Evolutionary conservation across 2,888 invertebrate genomes (phyloP).

Genomic region (Drosophila algonquin): DNA sequence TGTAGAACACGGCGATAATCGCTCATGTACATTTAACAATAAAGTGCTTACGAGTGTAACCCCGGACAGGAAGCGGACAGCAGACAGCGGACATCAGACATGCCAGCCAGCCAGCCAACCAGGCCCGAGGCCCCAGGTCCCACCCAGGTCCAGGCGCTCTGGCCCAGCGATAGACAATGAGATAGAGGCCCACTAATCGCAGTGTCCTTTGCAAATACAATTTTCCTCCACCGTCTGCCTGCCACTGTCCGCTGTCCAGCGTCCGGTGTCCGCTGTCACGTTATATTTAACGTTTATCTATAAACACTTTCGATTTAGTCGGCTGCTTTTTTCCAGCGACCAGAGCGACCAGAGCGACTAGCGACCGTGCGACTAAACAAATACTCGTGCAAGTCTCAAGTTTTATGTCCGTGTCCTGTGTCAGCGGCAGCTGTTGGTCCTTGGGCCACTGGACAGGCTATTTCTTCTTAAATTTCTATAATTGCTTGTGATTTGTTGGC

Average conservation of each 20-base stretch:
- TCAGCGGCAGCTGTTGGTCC: slow-evolving; percentile 71
- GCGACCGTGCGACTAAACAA: slow-evolving; percentile 27
- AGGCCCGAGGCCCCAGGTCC: background rate
- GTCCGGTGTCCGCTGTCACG: slow-evolving; percentile 53
- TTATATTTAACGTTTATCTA: slow-evolving; percentile 73
- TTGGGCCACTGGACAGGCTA: slow-evolving; percentile 39
- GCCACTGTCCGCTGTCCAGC: background rate
- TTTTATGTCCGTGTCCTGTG: slow-evolving; percentile 62
- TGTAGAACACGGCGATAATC: slow-evolving; percentile 76
- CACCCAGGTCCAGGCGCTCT: background rate
- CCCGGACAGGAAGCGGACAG: slow-evolving; percentile 18
- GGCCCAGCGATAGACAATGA: background rate
- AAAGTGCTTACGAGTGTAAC: slow-evolving; percentile 53
- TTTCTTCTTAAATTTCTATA: slow-evolving; percentile 79
- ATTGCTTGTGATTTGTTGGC: slow-evolving; percentile 79
- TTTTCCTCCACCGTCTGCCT: slow-evolving; percentile 25
- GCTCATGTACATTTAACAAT: slow-evolving; percentile 63
- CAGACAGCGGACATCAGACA: slow-evolving; percentile 3
- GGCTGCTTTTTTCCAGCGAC: slow-evolving; percentile 19
- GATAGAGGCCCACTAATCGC: slow-evolving; percentile 30
- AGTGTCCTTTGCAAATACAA: slow-evolving; percentile 41
- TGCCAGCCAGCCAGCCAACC: slow-evolving; percentile 5
- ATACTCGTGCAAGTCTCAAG: slow-evolving; percentile 27
- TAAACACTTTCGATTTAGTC: slow-evolving; percentile 72
- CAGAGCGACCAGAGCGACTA: background rate